phyloP scores from a whole-genome alignment of 2,113 vertebrate species.

The Rostratula benghalensis region DNA sequence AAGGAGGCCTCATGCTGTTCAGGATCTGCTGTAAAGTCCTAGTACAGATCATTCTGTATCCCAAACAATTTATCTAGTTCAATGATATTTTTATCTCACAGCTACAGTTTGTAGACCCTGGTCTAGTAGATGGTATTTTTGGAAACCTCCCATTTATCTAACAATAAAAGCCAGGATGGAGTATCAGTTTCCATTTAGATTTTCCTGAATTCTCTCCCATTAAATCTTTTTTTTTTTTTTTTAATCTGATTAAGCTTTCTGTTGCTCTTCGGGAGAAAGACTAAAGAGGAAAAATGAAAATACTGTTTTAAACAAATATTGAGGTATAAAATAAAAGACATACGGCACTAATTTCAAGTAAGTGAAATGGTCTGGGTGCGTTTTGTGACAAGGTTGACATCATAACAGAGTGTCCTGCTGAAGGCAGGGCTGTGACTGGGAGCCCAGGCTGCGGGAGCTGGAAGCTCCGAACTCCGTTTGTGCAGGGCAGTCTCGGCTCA shows the following conservation, averaged over 20 bases:
- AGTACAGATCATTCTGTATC: constrained; percentile 54
- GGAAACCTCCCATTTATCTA: constrained; percentile 50
- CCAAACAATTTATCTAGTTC: constrained; percentile 58
- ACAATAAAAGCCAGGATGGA: constrained; percentile 23
- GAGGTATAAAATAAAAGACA: neutral
- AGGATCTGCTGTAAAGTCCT: constrained; percentile 44
- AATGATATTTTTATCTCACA: constrained; percentile 33
- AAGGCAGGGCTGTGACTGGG: neutral
- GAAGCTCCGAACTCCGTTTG: too few species aligned
- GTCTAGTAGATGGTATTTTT: constrained; percentile 50
- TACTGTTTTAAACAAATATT: neutral
- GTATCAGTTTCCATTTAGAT: constrained; percentile 31
- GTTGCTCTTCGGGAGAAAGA: neutral
- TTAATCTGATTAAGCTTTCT: neutral
- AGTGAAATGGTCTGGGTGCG: neutral
- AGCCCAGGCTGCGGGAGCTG: neutral
- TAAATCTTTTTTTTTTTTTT: constrained; percentile 14
- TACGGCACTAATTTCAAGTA: neutral
- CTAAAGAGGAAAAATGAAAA: neutral
- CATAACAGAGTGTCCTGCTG: neutral
- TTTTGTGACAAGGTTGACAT: neutral
- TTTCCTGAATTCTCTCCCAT: constrained; percentile 46
- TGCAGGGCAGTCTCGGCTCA: too few species aligned
- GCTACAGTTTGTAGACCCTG: constrained; percentile 40
- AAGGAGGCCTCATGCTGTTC: constrained; percentile 41